A percentile compares a stretch with the other conserved stretches of the same genome.
phyloP scores from a whole-genome alignment of 2,888 invertebrate genomes.

The Cryptocephalus primarius region DNA sequence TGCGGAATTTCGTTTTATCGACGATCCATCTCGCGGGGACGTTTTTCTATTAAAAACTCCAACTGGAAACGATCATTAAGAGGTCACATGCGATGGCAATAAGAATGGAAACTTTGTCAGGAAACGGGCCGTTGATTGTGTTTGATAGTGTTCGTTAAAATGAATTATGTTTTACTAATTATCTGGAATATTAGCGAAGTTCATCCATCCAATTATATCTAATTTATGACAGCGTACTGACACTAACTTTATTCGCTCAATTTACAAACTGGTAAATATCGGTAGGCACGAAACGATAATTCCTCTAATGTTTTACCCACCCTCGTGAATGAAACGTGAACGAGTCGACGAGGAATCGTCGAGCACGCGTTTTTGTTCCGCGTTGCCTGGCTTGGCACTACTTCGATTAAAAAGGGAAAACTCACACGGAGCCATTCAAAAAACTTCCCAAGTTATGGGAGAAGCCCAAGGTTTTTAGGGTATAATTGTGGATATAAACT shows the following conservation, averaged over 20 bases:
- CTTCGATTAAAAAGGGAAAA: no score
- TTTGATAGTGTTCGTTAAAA: slow-evolving; percentile 17
- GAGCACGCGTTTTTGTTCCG: no score
- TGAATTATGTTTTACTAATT: slow-evolving; percentile 30
- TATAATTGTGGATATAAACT: no score
- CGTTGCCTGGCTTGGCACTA: no score
- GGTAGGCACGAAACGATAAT: slow-evolving; percentile 25
- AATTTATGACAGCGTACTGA: slow-evolving; percentile 30
- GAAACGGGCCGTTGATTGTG: slow-evolving; percentile 1
- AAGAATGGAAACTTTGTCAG: not conserved
- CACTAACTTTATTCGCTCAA: slow-evolving; percentile 30
- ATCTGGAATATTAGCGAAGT: slow-evolving; percentile 30
- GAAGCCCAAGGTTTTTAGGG: no score
- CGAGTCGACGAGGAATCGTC: no score
- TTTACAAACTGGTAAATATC: slow-evolving; percentile 30
- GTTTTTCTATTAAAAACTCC: no score
- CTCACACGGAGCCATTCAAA: no score
- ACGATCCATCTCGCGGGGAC: no score
- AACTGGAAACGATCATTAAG: not conserved
- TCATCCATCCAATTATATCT: slow-evolving; percentile 32
- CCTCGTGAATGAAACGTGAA: no score
- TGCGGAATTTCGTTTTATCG: no score
- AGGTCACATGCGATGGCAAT: not conserved
- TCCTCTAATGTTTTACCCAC: slow-evolving; percentile 1
- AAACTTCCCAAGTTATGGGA: no score